Base-by-base conservation (phyloP, 2,797 vertebrate species). In the Numenius phaeopus region DNA sequence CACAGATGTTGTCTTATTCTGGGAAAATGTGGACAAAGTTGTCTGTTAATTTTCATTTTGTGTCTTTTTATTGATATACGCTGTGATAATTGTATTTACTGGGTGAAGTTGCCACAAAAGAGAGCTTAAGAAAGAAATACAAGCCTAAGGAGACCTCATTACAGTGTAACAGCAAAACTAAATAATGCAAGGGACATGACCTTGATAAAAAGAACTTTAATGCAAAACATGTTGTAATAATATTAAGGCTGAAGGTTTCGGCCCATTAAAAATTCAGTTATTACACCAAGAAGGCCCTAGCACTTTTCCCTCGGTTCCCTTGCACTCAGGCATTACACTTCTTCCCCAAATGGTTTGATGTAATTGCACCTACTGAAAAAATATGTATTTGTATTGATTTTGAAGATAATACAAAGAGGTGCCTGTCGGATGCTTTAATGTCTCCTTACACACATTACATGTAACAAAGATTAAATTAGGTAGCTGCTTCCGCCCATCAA, bases 151-250 rank as follows among this genome's bases (percentile, higher is more conserved):
- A 97, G 96, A 96, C 94, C 90, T 96, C 93, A 96, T 97, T 97
- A 97, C 49, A 83, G 78, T 85, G 34, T 89, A 96, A 58, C 58
- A 76, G 93, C 81, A 85, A 83, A 96, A 96, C 92, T 85, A 92
- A 96, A 87, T 96, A 93, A 83, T 89, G 81, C 78, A 87, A 83
- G 90, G 94, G 95, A 94, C 96, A 32, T 61, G 95, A 97, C 93
- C 95, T 92, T 95, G 94, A 95, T 89, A 95, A 94, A 97, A 95
- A 95, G 90, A 92, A 78, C 94, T 93, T 96, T 96, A 97, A 97
- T 93, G 81, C 67, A 65, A 95, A 96, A 89, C 96, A 97, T 44
- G 83, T 95, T 97, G 75, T 92, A 94, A 85, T 95, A 97, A 85
- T 93, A 82, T 57, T 89, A 83, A 96, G 39, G 71, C 75, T 89